Evolutionary conservation across 2,888 invertebrate species (phyloP).

Genomic region (Dasysyrphus tricinctus): DNA sequence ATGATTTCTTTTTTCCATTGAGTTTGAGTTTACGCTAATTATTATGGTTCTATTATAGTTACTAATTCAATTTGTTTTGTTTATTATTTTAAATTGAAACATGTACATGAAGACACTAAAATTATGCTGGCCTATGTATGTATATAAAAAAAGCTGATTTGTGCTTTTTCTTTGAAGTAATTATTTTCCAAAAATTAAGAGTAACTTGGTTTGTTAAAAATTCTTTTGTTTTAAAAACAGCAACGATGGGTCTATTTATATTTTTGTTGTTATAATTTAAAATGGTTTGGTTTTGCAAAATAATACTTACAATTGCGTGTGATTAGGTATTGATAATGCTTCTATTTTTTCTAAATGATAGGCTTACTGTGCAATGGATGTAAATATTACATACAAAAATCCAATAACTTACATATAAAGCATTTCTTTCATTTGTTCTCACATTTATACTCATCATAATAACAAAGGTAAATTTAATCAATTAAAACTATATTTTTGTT

Average conservation of each 20-base stretch:
- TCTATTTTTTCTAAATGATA: slow-evolving; percentile 20
- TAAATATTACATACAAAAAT: slow-evolving; percentile 69
- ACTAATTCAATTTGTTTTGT: slow-evolving; percentile 57
- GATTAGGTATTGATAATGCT: slow-evolving; percentile 46
- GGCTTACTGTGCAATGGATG: slow-evolving; percentile 60
- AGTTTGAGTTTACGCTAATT: slow-evolving; percentile 54
- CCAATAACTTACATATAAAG: slow-evolving; percentile 41
- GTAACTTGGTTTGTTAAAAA: slow-evolving; percentile 57
- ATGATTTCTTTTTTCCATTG: slow-evolving; percentile 35
- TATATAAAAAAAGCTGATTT: slow-evolving; percentile 47
- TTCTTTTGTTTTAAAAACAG: slow-evolving; percentile 67
- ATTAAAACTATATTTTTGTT: slow-evolving; percentile 10
- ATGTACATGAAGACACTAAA: slow-evolving; percentile 71
- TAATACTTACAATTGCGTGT: slow-evolving; percentile 47
- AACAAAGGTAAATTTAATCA: slow-evolving; percentile 20
- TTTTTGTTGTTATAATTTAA: slow-evolving; percentile 59
- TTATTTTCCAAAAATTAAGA: slow-evolving; percentile 58
- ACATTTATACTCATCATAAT: slow-evolving; percentile 29
- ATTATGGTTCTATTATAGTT: slow-evolving; percentile 52
- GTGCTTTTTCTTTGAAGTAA: slow-evolving; percentile 33
- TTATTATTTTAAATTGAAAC: slow-evolving; percentile 62
- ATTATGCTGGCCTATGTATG: slow-evolving; percentile 61
- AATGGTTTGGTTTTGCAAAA: slow-evolving; percentile 41
- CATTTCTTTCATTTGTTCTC: slow-evolving; percentile 30
- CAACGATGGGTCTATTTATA: slow-evolving; percentile 72